Base-by-base conservation (phyloP, 2,797 vertebrate genomes). In the Denticeps clupeoides region DNA sequence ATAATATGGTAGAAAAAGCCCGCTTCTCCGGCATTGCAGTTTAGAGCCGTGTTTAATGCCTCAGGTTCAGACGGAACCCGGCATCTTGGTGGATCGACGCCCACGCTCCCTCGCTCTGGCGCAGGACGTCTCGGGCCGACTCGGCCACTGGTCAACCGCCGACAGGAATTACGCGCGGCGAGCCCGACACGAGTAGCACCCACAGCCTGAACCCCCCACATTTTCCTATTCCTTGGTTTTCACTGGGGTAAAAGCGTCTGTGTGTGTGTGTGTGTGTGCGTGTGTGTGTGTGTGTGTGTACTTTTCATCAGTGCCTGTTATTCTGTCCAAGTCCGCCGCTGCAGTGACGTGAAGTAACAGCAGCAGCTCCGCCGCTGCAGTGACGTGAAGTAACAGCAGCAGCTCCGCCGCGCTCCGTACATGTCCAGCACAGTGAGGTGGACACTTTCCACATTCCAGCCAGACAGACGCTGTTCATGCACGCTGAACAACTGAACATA, bases 321-420 rank as follows among this genome's bases (percentile, higher is more conserved):
- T 51, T 67, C 56, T 45, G 61, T 57, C 49, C 42, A 26, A 63
- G 56, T 51, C 48, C 63, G 29, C 53, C 47, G 42, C 46, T 56
- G 68, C 55, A 49, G 67, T 40, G 32, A 72, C 58, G 56, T 54
- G 50, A 61, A 62, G 50, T 50, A 35, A 28, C 57, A 45, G 49
- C 27, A 72, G 58, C 45, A 64, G 71, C 57, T 63, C 12, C 45
- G 29, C 53, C 47, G 42, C 46, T 56, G 68, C 55, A 49, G 67
- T 40, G 32, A 72, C 58, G 56, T 54, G 50, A 61, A 62, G 50
- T 50, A 35, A 28, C 57, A 45, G 49, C 27, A 72, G 58, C 45
- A 64, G 71, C 63, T 67, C 64, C n/a, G 7, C 12, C 40, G 22
- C 9, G 32, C 11, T 28, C 40, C 32, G 24, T 21, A 46, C 47